Evolutionary conservation across 1,140 invertebrate species (phyloP).

Genomic region (Neodiprion virginianus): DNA sequence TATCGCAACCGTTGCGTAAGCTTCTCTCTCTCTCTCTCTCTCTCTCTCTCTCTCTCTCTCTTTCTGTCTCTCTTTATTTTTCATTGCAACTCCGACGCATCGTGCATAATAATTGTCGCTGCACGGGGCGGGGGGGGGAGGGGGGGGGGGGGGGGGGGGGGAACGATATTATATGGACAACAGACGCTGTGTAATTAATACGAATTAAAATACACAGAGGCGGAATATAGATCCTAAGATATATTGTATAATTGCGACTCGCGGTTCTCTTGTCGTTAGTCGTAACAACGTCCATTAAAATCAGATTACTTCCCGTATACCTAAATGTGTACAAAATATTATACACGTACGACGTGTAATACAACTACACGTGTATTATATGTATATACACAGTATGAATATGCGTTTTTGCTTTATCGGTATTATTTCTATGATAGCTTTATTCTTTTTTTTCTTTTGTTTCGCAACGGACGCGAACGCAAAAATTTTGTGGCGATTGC

Average conservation of each 20-base stretch:
- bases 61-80: constrained; percentile 22
- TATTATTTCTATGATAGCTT: no score
- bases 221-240: no score
- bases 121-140: not conserved
- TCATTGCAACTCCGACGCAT: constrained; percentile 11
- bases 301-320: not conserved
- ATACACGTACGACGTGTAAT: no score
- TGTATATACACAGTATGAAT: no score
- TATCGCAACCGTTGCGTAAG: constrained; percentile 39
- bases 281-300: not conserved
- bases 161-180: not conserved
- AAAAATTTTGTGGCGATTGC: no score
- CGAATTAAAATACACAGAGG: no score
- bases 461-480: no score
- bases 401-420: no score
- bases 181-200: no score
- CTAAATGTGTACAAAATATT: not conserved
- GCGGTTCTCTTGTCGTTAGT: not conserved
- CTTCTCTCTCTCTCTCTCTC: constrained; percentile 16
- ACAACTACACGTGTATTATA: no score
- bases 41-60: not conserved
- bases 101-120: constrained; percentile 6
- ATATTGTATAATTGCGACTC: not conserved
- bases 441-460: no score
- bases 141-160: not conserved